Percentiles rank a stretch among this genome's conserved stretches.
Conservation (phyloP, 2,888 invertebrate genomes). For the Kryphioiulus occultus region DNA sequence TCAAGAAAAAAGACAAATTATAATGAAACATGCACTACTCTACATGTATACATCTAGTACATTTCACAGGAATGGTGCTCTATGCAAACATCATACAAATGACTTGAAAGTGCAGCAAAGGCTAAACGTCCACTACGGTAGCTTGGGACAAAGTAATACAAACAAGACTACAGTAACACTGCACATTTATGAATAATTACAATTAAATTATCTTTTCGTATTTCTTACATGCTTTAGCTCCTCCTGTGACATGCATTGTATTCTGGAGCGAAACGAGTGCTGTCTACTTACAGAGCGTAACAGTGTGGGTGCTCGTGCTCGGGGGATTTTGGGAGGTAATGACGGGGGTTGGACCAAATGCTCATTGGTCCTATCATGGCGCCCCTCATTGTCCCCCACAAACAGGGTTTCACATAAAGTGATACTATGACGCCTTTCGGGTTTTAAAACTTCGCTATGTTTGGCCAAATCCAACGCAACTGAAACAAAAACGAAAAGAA, state of each 20-base stretch:
- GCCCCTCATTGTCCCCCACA: constrained; percentile 3
- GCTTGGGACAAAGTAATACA: too few relatives aligned
- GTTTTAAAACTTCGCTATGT: constrained; percentile 49
- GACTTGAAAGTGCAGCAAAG: too few relatives aligned
- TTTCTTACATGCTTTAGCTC: constrained; percentile 46
- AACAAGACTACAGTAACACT: too few relatives aligned
- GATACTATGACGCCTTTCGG: constrained; percentile 59
- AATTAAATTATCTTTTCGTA: too few relatives aligned
- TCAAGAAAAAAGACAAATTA: too few relatives aligned
- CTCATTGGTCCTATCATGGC: background rate
- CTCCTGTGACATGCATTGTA: constrained; percentile 47
- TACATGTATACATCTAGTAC: too few relatives aligned
- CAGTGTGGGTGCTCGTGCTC: background rate
- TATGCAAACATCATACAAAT: too few relatives aligned
- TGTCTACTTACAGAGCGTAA: constrained; percentile 43
- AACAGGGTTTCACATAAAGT: constrained; percentile 52
- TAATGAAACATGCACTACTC: too few relatives aligned
- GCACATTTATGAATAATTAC: too few relatives aligned
- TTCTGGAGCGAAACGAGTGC: background rate
- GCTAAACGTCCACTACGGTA: too few relatives aligned
- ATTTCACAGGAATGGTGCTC: too few relatives aligned
- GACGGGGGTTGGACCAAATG: background rate
- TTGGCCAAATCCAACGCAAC: constrained; percentile 52
- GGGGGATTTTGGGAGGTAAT: background rate
- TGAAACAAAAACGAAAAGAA: constrained; percentile 19